A percentile compares a stretch with the other conserved stretches of the same genome.
Evolutionary conservation across 1,140 invertebrate genomes (phyloP).

Genomic region (Lordiphosa mommai): DNA sequence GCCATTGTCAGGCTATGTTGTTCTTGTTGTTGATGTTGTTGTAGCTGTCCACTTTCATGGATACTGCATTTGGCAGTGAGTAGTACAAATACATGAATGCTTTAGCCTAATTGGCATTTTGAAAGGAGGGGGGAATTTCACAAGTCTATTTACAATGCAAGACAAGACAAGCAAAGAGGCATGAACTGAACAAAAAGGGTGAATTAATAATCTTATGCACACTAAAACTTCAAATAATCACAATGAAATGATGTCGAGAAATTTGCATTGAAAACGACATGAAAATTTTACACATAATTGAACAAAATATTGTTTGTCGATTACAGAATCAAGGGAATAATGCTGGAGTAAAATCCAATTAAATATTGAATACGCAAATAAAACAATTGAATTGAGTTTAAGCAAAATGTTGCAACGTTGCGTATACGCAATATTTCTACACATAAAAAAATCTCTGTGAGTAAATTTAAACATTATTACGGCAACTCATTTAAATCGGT

Average conservation of each 20-base stretch:
- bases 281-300: constrained; percentile 16
- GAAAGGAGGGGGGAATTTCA: constrained; percentile 1
- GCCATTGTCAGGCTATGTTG: constrained; percentile 42
- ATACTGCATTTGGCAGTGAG: constrained; percentile 51
- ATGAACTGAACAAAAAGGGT: constrained; percentile 1
- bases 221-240: neutral
- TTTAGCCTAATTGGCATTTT: constrained; percentile 47
- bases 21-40: constrained; percentile 20
- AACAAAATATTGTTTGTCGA: constrained; percentile 1
- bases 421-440: constrained; percentile 31
- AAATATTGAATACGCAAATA: neutral
- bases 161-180: constrained; percentile 8
- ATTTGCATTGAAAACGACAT: neutral
- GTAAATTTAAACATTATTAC: too few species aligned
- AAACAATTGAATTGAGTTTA: neutral
- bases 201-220: constrained; percentile 3
- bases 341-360: constrained; percentile 6
- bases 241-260: neutral
- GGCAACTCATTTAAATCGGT: too few species aligned
- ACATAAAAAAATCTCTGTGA: constrained; percentile 1
- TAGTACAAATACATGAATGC: constrained; percentile 36
- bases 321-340: neutral
- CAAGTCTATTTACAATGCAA: constrained; percentile 21
- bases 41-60: constrained; percentile 34
- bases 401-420: constrained; percentile 7